Evolutionary conservation across 1,140 invertebrate genomes (phyloP).

Genomic region (Sinella curviseta): DNA sequence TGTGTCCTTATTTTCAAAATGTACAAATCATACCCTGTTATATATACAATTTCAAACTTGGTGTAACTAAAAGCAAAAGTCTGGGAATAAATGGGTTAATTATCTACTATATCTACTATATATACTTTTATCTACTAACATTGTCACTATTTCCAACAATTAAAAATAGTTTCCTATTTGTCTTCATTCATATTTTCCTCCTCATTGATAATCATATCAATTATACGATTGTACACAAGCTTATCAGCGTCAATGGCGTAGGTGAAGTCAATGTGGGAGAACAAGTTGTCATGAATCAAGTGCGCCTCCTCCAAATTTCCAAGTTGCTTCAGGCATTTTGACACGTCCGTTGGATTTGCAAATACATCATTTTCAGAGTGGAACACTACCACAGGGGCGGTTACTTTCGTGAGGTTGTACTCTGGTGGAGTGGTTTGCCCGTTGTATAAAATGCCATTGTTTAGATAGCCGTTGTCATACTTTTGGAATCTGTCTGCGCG

Average conservation of each 20-base stretch:
- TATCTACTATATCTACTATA: too few species aligned
- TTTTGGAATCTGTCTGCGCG: neutral
- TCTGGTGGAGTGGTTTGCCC: neutral
- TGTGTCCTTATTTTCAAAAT: too few species aligned
- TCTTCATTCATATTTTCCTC: neutral
- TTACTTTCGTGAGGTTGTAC: neutral
- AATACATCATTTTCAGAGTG: conserved; percentile 4
- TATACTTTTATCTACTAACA: too few species aligned
- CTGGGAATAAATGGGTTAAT: too few species aligned
- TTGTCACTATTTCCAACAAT: too few species aligned
- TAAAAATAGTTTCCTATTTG: too few species aligned
- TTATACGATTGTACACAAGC: neutral
- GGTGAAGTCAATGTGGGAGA: neutral
- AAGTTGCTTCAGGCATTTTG: neutral
- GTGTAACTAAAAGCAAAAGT: too few species aligned
- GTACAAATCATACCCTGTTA: too few species aligned
- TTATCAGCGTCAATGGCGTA: neutral
- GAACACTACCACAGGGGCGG: neutral
- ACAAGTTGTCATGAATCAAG: neutral
- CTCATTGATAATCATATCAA: neutral
- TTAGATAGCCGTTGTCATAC: neutral
- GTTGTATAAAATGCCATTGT: neutral
- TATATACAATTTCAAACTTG: too few species aligned
- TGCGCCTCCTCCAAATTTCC: neutral
- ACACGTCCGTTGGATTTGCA: neutral